Evolutionary conservation across 37 sponge, comb jelly and placozoan genomes (phyloP).

Genomic region (Aphrocallistes beatrix): DNA sequence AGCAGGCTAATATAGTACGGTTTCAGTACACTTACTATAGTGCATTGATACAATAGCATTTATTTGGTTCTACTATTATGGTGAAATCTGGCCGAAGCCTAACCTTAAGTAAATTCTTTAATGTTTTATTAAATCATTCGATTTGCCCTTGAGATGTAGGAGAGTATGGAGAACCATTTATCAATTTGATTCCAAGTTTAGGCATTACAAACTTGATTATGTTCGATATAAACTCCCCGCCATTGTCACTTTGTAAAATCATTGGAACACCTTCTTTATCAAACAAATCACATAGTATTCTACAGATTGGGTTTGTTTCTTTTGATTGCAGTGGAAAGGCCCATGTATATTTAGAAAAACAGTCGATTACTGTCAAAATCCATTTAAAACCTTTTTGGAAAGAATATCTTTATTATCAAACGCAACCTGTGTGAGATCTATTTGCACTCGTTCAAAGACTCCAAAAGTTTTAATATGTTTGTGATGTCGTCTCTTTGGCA

Average conservation of each 20-base stretch:
- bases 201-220: not conserved
- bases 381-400: not conserved
- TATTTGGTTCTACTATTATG: too few relatives aligned
- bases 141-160: not conserved
- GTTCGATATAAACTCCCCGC: not conserved
- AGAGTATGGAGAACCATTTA: not conserved
- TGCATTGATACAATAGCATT: too few relatives aligned
- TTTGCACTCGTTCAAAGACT: not conserved
- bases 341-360: too few relatives aligned
- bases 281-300: not conserved
- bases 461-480: not conserved
- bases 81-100: too few relatives aligned
- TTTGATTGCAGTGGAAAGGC: not conserved
- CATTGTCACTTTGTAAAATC: too few relatives aligned
- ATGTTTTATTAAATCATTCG: too few relatives aligned
- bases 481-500: not conserved
- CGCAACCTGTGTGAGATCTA: not conserved
- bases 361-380: not conserved
- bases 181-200: too few relatives aligned
- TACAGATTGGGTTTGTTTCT: not conserved
- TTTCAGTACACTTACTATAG: too few relatives aligned
- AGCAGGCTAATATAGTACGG: too few relatives aligned
- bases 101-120: too few relatives aligned
- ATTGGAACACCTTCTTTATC: not conserved
- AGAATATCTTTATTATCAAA: conserved; percentile 3